Evolutionary conservation across 2,888 invertebrate species (phyloP), one percentile per base, ranked within the genome.

Genomic region (Cenopis cana): DNA sequence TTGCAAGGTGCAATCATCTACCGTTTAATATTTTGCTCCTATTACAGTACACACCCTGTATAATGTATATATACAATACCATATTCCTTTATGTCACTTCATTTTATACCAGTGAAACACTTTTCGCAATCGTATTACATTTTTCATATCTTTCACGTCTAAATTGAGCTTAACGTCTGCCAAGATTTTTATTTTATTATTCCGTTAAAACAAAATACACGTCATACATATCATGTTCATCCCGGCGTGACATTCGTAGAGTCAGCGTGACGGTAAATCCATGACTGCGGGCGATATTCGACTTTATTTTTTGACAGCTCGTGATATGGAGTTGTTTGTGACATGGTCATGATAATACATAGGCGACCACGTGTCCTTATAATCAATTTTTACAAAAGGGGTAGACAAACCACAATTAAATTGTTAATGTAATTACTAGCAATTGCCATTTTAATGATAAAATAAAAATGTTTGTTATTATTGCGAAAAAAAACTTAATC

Each of bases 231-330:
- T 79, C 78, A 77, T 71, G 74, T 76, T 74, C 74, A 73, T 73
- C 57, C 71, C 69, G 69, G 70, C 75, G 77, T 82, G 82, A 82
- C 81, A 80, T 81, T 78, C 78, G 79, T 78, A 77, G 81, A 85
- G 80, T 82, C 81, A 79, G 77, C 77, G 73, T 83, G 84, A 85
- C 84, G 76, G 79, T 85, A 84, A 87, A 86, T 81, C 81, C 72
- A 79, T 77, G 79, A 78, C 72, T 76, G 74, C 79, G 24, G 77
- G 74, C 80, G 81, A 76, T 80, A 79, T 81, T 77, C 74, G 77
- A 77, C 71, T 77, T 80, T 79, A 76, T 79, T n/a, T 46, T 46
- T n/a, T 46, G 46, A 46, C 46, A 46, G 46, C n/a, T 46, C 46
- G 46, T 46, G n/a, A 46, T 12, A 46, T 46, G 14, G 46, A 3